Base-by-base conservation (phyloP, 2,113 vertebrate species). In the Rhea pennata region DNA sequence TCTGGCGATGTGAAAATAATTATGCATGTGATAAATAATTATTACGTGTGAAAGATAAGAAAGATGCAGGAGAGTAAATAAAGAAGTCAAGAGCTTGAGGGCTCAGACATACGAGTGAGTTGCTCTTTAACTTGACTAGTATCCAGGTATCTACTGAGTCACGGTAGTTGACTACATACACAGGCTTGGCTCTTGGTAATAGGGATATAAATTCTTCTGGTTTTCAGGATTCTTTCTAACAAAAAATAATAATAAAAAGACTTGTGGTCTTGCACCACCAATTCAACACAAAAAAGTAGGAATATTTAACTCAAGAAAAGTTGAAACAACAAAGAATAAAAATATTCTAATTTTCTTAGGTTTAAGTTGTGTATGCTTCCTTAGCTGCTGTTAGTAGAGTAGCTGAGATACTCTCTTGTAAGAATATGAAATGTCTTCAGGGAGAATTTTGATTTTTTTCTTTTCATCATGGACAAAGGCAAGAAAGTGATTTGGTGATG, bases 361-460 rank as follows among this genome's bases (percentile, higher is more conserved):
- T 80, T 88, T 90, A 78, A 92, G 42, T 92, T 89, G 61, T 91
- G 75, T 83, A 64, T 79, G 27, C 33, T 95, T 90, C 65, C 50
- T 86, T 67, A 95, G 84, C 71, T 74, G 65, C 53, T 96, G n/a
- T 80, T 82, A 78, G 40, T 64, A 95, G 62, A 93, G 84, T 85
- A 92, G 51, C 53, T 87, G 84, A 88, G 76, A 65, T 76, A 33
- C 42, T 73, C 44, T 90, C n/a, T 90, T 90, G 58, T 80, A 71
- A 84, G 69, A 39, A n/a, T 82, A 90, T 93, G 84, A 74, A 31
- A 36, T 5, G 29, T 75, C 61, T 93, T 92, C 36, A 95, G 50
- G 66, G 58, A n/a, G 81, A 66, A 42, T 69, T 29, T 9, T 39
- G 40, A 42, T 15, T 79, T 78, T 74, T 39, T 36, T n/a, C n/a